phyloP scores from a whole-genome alignment of 2,797 vertebrate genomes.

The Morelia viridis region DNA sequence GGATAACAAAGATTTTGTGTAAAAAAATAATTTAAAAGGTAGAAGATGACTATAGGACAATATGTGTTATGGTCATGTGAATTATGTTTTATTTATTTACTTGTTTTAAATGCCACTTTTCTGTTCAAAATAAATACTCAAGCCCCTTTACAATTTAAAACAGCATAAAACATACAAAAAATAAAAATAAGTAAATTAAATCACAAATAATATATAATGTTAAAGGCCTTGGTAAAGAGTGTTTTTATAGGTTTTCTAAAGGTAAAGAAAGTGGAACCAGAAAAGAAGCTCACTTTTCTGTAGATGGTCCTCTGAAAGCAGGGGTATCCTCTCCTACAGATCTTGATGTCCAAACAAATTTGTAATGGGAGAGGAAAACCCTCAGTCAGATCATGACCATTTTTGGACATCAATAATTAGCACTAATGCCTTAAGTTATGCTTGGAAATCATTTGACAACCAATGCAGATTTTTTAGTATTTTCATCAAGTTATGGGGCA shows the following conservation, averaged over 20 bases:
- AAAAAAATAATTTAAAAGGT: not conserved
- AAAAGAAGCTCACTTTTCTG: not conserved
- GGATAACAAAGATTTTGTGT: not conserved
- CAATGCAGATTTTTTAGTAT: not conserved
- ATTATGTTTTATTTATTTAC: not conserved
- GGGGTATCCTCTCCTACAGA: not conserved
- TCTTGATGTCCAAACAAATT: not conserved
- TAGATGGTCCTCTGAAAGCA: not conserved
- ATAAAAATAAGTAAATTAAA: not conserved
- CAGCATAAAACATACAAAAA: not conserved
- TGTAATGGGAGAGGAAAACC: not conserved
- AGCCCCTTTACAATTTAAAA: not conserved
- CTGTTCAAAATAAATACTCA: not conserved
- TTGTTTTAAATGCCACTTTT: not conserved
- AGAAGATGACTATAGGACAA: not conserved
- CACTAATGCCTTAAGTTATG: not conserved
- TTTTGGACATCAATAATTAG: not conserved
- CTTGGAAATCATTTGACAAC: not conserved
- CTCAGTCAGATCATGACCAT: not conserved
- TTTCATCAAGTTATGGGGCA: not conserved
- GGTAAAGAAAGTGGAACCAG: not conserved
- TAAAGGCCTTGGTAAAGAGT: not conserved
- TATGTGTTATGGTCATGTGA: not conserved
- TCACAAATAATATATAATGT: not conserved
- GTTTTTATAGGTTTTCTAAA: not conserved